phyloP scores from a whole-genome alignment of 2,797 vertebrate genomes.

The Manis pentadactyla region DNA sequence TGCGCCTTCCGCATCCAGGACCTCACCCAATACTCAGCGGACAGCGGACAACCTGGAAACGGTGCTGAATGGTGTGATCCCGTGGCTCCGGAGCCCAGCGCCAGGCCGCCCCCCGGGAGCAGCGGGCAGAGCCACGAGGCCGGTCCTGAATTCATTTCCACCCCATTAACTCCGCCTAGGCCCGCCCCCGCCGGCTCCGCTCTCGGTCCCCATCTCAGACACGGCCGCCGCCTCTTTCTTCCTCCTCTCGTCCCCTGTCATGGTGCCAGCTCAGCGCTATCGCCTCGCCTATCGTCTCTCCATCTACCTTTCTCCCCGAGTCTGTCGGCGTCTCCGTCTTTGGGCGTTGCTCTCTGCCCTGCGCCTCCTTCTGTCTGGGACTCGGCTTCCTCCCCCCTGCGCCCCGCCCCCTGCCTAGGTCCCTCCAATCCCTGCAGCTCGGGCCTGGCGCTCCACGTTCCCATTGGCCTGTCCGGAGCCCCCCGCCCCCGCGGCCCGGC shows the following conservation, averaged over 20 bases:
- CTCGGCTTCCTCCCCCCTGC: constrained; percentile 18
- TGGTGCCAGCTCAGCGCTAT: constrained; percentile 59
- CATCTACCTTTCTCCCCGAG: constrained; percentile 31
- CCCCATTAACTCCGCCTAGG: constrained; percentile 76
- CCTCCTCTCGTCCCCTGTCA: constrained; percentile 38
- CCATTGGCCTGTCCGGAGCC: constrained; percentile 56
- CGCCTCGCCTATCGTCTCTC: constrained; percentile 16
- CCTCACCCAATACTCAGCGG: not conserved
- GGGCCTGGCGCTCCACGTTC: constrained; percentile 74
- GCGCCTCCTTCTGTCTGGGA: constrained; percentile 15
- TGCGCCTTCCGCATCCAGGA: not conserved
- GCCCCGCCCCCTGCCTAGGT: constrained; percentile 52
- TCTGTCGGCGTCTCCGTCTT: constrained; percentile 67
- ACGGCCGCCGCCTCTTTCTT: constrained; percentile 5
- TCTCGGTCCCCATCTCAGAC: not conserved
- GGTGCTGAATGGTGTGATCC: not conserved
- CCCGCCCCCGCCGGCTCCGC: constrained; percentile 52
- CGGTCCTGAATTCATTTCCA: constrained; percentile 77
- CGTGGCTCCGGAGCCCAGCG: not conserved
- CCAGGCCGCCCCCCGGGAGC: not conserved
- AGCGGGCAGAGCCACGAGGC: not conserved
- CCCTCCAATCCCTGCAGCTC: constrained; percentile 62
- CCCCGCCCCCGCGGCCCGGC: constrained; percentile 43
- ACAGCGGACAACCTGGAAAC: not conserved
- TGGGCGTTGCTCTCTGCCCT: constrained; percentile 1